Conservation (phyloP, 2,888 invertebrate species). For the Trachelus stipa region DNA sequence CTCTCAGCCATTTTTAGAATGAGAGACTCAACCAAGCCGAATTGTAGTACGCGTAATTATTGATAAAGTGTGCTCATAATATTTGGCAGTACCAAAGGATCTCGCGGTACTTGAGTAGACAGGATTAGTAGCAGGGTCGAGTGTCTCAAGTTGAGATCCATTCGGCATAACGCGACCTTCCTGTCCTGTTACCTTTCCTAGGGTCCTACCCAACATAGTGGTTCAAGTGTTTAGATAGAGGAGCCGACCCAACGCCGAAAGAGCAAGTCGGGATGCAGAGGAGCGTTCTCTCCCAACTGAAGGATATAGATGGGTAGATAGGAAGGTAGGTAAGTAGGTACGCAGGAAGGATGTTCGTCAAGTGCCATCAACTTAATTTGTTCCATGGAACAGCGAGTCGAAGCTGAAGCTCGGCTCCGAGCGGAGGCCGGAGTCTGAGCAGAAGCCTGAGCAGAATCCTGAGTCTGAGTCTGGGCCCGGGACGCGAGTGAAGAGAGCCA, state of each 20-base stretch:
- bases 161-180: slow-evolving; percentile 2
- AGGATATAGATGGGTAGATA: slow-evolving; percentile 35
- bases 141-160: not conserved
- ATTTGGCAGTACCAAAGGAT: not conserved
- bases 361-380: slow-evolving; percentile 59
- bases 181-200: not conserved
- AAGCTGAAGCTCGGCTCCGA: slow-evolving; percentile 11
- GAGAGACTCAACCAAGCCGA: not conserved
- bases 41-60: not conserved
- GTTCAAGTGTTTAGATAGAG: slow-evolving; percentile 10
- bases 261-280: slow-evolving; percentile 26
- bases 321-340: not conserved
- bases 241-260: slow-evolving; percentile 8
- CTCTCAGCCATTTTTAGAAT: not conserved
- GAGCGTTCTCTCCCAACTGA: slow-evolving; percentile 32
- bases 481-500: slow-evolving; percentile 34
- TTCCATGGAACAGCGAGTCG: slow-evolving; percentile 44
- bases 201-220: not conserved
- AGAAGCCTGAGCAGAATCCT: not conserved
- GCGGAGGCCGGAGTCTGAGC: not conserved
- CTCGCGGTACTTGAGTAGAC: not conserved
- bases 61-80: not conserved
- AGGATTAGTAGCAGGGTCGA: not conserved
- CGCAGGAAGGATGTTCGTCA: slow-evolving; percentile 51
- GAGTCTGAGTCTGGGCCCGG: not conserved